Conservation (phyloP, 1,140 invertebrate genomes). For the Ooceraea biroi region DNA sequence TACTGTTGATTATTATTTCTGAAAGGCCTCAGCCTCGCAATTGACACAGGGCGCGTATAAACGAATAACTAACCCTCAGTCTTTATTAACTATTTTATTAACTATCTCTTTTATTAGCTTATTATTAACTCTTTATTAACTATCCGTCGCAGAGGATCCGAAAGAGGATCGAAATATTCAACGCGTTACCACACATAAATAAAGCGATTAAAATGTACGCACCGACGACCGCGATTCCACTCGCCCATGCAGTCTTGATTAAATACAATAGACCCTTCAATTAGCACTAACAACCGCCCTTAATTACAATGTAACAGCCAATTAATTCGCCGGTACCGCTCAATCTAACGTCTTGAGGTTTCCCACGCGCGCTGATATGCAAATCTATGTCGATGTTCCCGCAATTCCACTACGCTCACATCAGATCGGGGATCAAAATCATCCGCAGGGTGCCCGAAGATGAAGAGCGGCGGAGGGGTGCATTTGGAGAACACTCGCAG, state of each 20-base stretch:
- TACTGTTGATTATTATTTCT: neutral
- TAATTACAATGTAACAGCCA: neutral
- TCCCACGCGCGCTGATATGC: neutral
- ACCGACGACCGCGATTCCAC: too few relatives aligned
- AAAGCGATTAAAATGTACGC: too few relatives aligned
- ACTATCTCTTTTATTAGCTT: too few relatives aligned
- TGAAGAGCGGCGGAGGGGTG: constrained; percentile 8
- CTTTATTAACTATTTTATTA: too few relatives aligned
- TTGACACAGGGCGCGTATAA: too few relatives aligned
- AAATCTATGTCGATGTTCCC: neutral
- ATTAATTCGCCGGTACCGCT: neutral
- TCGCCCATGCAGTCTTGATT: too few relatives aligned
- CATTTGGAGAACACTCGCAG: neutral
- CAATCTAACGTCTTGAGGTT: neutral
- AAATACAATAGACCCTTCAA: too few relatives aligned
- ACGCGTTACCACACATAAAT: too few relatives aligned
- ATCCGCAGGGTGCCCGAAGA: constrained; percentile 20
- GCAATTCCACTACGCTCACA: neutral
- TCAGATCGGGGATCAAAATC: constrained; percentile 25
- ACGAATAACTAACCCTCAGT: too few relatives aligned
- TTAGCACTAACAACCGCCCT: neutral
- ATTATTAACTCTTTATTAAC: too few relatives aligned
- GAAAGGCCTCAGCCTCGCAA: neutral
- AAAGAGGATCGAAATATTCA: too few relatives aligned
- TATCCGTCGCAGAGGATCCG: too few relatives aligned